Base-by-base conservation (phyloP, 2,797 vertebrate genomes). In the Neoniphon sammara region DNA sequence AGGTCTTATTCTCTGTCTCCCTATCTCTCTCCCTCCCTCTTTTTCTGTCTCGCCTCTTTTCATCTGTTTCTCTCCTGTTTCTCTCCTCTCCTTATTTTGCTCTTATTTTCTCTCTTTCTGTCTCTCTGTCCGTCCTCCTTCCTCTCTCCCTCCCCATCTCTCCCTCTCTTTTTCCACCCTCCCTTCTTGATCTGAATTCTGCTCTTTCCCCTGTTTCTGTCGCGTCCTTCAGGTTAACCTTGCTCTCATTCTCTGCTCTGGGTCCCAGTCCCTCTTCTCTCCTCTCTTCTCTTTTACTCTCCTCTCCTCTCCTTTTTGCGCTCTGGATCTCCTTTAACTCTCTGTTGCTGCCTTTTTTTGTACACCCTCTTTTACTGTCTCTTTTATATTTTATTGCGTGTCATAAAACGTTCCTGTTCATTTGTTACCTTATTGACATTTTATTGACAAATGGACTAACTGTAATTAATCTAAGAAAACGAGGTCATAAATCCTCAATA, bases 221-320 rank as follows among this genome's bases (percentile, higher is more conserved):
- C 65, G 74, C 21, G 72, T 86, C 89, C 87, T 92, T 86, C 81
- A 73, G 12, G 62, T 60, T 90, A 84, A 89, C 89, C 91, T 91
- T 90, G 83, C 60, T 88, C 87, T 85, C 71, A 62, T 92, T 90
- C 60, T 84, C 46, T 30, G 25, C 75, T 73, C 73, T 25, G 11
- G 42, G 52, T 77, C 68, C 71, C 83, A 67, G 21, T 78, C 70
- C 52, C 52, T 58, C 47, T 36, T 59, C 52, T 59, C 58, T 42
- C 47, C 23, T 49, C 65, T 60, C 27, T 9, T 39, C 25, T 3
- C 50, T 36, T 53, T 56, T 55, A 50, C 6, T 12, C 52, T 25
- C 15, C 4, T 10, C 31, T 36, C 25, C 18, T 54, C 27, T 23
- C 49, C 20, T 18, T n/a, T n/a, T n/a, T n/a, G n/a, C n/a, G n/a